Percentiles rank a stretch among this genome's conserved stretches.
phyloP scores from a whole-genome alignment of 2,888 invertebrate genomes.

The Tridacna gigas region DNA sequence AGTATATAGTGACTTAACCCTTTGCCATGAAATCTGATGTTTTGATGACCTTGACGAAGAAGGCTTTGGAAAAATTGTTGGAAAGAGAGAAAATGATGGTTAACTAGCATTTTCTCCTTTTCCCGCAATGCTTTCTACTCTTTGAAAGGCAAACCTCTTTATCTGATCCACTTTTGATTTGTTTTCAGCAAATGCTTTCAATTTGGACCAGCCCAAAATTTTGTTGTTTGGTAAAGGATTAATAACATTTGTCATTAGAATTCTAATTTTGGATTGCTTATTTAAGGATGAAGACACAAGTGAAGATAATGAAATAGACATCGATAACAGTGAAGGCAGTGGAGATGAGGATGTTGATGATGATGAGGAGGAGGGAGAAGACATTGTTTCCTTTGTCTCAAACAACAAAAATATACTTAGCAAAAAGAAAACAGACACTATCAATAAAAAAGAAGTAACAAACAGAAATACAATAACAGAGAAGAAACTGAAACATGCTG shows the following conservation, averaged over 20 bases:
- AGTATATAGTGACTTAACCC: too few relatives aligned
- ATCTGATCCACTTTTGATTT: too few relatives aligned
- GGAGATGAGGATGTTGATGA: slow-evolving; percentile 10
- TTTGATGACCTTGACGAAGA: too few relatives aligned
- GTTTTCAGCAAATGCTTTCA: too few relatives aligned
- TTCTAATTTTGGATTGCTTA: neutral
- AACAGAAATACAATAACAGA: slow-evolving; percentile 22
- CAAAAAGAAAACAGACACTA: neutral
- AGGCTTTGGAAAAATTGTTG: too few relatives aligned
- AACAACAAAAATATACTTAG: neutral
- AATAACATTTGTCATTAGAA: neutral
- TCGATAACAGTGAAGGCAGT: slow-evolving; percentile 51
- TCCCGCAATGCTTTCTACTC: too few relatives aligned
- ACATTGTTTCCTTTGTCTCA: neutral
- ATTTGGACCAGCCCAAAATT: too few relatives aligned
- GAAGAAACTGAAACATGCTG: slow-evolving; percentile 25
- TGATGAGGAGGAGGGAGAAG: slow-evolving; percentile 13
- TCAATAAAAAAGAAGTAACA: neutral
- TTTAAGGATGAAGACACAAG: slow-evolving; percentile 34
- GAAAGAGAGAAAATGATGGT: too few relatives aligned
- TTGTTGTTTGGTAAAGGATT: neutral
- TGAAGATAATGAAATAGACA: slow-evolving; percentile 42
- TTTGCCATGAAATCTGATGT: too few relatives aligned
- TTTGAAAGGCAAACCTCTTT: too few relatives aligned
- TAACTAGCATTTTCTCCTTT: too few relatives aligned